Evolutionary conservation across 2,113 vertebrate genomes (phyloP).

Genomic region (Ibidorhyncha struthersii): DNA sequence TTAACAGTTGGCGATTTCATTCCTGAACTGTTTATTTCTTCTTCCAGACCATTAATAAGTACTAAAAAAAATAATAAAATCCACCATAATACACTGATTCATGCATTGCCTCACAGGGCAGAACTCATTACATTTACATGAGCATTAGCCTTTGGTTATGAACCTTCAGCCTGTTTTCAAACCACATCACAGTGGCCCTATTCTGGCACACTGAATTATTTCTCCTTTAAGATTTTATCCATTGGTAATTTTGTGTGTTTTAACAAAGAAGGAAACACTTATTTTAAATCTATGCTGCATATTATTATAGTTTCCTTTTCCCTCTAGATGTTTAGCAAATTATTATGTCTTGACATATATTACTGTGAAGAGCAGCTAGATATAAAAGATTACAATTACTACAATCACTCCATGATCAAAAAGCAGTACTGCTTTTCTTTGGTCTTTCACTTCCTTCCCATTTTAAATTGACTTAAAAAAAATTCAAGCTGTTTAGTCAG

Average conservation of each 20-base stretch:
- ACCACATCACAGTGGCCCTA: conserved; percentile 48
- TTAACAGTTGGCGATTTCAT: background rate
- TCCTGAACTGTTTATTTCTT: conserved; percentile 30
- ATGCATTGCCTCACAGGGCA: background rate
- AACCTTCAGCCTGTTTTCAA: conserved; percentile 45
- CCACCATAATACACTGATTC: background rate
- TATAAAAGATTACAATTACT: conserved; percentile 40
- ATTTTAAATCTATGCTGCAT: background rate
- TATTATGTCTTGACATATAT: conserved; percentile 21
- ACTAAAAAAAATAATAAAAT: background rate
- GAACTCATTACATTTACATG: conserved; percentile 11
- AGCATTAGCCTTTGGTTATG: conserved; percentile 32
- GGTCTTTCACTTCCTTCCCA: conserved; percentile 33
- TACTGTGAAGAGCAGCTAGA: background rate
- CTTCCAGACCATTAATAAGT: conserved; percentile 9
- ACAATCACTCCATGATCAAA: conserved; percentile 19
- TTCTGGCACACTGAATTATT: conserved; percentile 36
- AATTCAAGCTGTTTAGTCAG: background rate
- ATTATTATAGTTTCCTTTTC: conserved; percentile 38
- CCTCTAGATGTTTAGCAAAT: conserved; percentile 38
- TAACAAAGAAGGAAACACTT: conserved; percentile 23
- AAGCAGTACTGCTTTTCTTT: conserved; percentile 26
- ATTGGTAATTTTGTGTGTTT: background rate
- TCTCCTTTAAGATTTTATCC: conserved; percentile 52
- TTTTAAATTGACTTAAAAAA: background rate